phyloP scores from a whole-genome alignment of 1,140 invertebrate genomes.

The Rhagoletis zephyria region DNA sequence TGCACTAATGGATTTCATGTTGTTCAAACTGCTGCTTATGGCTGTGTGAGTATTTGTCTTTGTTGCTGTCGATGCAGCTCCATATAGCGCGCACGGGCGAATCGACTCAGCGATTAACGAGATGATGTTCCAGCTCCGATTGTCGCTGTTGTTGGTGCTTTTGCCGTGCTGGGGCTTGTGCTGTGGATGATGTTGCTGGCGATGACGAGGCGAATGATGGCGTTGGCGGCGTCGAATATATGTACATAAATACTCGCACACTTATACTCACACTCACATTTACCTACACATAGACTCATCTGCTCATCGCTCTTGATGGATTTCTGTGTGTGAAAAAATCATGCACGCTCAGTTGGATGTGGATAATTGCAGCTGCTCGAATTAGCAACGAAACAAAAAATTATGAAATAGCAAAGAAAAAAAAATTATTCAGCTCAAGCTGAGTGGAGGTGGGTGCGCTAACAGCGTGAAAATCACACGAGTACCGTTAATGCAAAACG shows the following conservation, averaged over 20 bases:
- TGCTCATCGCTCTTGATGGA: constrained; percentile 43
- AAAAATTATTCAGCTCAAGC: neutral
- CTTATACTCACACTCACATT: neutral
- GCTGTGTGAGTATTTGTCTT: neutral
- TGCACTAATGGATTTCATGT: constrained; percentile 68
- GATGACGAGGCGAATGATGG: neutral
- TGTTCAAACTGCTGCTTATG: constrained; percentile 34
- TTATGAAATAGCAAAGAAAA: neutral
- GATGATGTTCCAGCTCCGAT: neutral
- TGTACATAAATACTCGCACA: neutral
- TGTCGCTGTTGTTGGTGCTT: neutral
- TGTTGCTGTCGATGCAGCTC: constrained; percentile 33
- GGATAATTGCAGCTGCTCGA: constrained; percentile 46
- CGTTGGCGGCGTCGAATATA: neutral
- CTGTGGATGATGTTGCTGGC: neutral
- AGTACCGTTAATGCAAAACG: constrained; percentile 15
- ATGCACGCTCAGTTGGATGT: constrained; percentile 42
- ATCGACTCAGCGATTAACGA: constrained; percentile 34
- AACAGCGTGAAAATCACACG: neutral
- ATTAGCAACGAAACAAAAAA: constrained; percentile 46
- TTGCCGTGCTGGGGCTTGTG: neutral
- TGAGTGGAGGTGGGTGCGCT: neutral
- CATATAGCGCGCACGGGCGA: neutral
- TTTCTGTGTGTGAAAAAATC: constrained; percentile 33
- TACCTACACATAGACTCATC: neutral